These are phyloP conservation scores for Amphiprion percula DNA, from an alignment of 2,113 vertebrate species.

Conservation along the genomic window DNA sequence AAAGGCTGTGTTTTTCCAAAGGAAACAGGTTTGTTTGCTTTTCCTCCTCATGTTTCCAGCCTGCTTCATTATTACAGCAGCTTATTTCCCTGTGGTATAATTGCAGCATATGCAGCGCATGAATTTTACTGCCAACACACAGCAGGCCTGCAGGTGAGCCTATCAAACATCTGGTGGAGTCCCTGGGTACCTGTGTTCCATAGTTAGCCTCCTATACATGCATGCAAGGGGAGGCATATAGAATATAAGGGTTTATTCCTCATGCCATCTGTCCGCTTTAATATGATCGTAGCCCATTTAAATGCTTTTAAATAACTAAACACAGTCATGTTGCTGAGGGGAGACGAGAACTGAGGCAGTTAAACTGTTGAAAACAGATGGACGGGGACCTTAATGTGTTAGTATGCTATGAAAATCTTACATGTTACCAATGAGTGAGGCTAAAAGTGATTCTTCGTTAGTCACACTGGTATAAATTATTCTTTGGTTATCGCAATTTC, in stretches of 20 bases:
- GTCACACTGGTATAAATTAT: neutral
- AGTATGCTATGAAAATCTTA: constrained; percentile 43
- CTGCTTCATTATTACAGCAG: constrained; percentile 75
- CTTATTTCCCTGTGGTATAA: constrained; percentile 81
- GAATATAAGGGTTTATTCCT: constrained; percentile 75
- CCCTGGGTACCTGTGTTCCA: constrained; percentile 78
- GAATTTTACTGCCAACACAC: constrained; percentile 77
- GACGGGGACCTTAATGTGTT: constrained; percentile 32
- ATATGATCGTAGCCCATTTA: constrained; percentile 54
- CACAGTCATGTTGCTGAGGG: constrained; percentile 40
- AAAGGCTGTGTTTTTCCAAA: constrained; percentile 59
- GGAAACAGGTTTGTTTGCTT: constrained; percentile 68
- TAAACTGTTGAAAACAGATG: constrained; percentile 72
- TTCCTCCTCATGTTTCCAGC: constrained; percentile 65
- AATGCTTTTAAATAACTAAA: constrained; percentile 59
- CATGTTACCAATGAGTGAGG: constrained; percentile 18
- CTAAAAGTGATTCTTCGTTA: neutral
- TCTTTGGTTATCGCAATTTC: neutral
- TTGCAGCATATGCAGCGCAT: constrained; percentile 77
- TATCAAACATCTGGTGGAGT: constrained; percentile 81
- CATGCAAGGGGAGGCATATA: constrained; percentile 72
- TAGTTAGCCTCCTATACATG: constrained; percentile 70
- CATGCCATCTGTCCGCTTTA: constrained; percentile 72
- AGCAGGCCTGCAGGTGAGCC: constrained; percentile 80
- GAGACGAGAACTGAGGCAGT: constrained; percentile 36